Conservation (phyloP, 2,113 vertebrate species). For the Melanotaenia duboulayi region DNA sequence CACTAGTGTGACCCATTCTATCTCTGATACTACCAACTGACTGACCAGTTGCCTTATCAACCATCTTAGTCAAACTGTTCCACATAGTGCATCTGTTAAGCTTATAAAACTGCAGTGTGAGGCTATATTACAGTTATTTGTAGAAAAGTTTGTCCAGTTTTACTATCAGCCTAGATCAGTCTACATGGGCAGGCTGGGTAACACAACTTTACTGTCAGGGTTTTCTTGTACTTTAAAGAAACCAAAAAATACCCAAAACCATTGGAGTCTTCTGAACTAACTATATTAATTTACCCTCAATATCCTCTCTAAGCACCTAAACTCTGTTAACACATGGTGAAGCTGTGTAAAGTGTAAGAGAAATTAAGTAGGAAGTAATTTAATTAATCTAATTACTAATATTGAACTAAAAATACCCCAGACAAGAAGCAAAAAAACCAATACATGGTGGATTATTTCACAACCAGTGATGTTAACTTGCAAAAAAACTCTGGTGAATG, state of each 20-base stretch:
- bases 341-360: too few species aligned
- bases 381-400: too few species aligned
- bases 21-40: conserved; percentile 25
- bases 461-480: not conserved
- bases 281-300: not conserved
- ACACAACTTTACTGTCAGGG: too few species aligned
- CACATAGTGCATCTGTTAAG: not conserved
- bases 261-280: not conserved
- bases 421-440: not conserved
- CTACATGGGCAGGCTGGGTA: too few species aligned
- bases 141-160: too few species aligned
- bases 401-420: too few species aligned
- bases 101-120: not conserved
- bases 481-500: not conserved
- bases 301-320: not conserved
- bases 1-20: conserved; percentile 61
- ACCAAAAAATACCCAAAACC: not conserved
- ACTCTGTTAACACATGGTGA: too few species aligned
- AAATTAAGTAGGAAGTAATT: too few species aligned
- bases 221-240: not conserved
- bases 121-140: too few species aligned
- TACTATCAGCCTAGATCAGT: too few species aligned
- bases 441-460: not conserved
- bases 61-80: conserved; percentile 12
- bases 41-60: conserved; percentile 5